A percentile compares a stretch with the other conserved stretches of the same genome.
These are phyloP conservation scores for Cotesia vestalis DNA, from an alignment of 1,140 invertebrate species.

Conservation along the genomic window DNA sequence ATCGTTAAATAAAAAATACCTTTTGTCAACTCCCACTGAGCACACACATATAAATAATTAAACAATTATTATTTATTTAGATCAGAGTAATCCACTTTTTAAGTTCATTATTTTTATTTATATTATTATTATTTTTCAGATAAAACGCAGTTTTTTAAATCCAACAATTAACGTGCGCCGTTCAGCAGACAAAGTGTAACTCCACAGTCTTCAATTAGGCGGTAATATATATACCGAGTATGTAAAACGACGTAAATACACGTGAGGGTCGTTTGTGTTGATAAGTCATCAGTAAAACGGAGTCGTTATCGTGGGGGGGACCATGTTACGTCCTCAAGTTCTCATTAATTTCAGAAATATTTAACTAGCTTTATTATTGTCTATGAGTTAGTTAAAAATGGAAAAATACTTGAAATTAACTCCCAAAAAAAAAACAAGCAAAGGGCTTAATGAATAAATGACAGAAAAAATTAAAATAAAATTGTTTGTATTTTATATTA, in stretches of 20 bases:
- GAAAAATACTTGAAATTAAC: too few species aligned
- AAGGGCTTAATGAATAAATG: too few species aligned
- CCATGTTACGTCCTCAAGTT: neutral
- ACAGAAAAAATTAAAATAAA: too few species aligned
- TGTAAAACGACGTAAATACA: conserved; percentile 25
- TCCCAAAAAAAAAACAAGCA: too few species aligned
- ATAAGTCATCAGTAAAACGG: conserved; percentile 33
- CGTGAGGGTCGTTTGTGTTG: conserved; percentile 39
- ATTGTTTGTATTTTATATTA: neutral
- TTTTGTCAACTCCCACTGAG: too few species aligned
- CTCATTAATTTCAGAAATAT: neutral
- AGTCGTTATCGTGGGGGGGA: neutral
- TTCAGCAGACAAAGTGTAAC: conserved; percentile 34
- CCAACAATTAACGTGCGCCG: neutral
- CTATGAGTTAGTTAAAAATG: neutral
- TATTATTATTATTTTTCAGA: too few species aligned
- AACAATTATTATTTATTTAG: too few species aligned
- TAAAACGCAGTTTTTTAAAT: too few species aligned
- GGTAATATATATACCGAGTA: conserved; percentile 43
- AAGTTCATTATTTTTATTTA: too few species aligned
- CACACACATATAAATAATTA: too few species aligned
- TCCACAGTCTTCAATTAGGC: conserved; percentile 38
- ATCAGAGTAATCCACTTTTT: too few species aligned
- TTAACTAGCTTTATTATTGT: neutral
- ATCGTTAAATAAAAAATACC: too few species aligned